phyloP scores from a whole-genome alignment of 2,797 vertebrate species.

The Anguilla anguilla region DNA sequence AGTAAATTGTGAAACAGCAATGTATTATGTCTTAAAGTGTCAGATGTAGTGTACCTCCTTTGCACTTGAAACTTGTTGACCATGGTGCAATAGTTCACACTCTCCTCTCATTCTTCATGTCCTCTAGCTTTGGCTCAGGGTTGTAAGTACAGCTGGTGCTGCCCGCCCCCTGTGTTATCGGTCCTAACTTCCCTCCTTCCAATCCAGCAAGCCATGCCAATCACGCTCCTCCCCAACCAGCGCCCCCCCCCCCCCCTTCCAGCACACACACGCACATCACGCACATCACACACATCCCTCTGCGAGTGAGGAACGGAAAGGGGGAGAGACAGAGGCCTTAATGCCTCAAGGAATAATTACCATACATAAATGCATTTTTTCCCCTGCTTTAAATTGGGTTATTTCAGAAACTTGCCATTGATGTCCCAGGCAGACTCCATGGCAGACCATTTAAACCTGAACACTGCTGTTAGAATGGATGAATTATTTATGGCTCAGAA shows the following conservation, averaged over 20 bases:
- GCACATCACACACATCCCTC: background rate
- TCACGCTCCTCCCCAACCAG: constrained; percentile 44
- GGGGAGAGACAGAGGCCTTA: constrained; percentile 21
- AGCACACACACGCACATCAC: constrained; percentile 29
- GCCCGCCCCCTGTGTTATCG: constrained; percentile 48
- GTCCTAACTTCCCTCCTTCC: constrained; percentile 12
- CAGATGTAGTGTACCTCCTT: background rate
- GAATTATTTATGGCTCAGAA: constrained; percentile 67
- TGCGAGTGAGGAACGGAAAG: background rate
- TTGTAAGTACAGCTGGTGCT: constrained; percentile 30
- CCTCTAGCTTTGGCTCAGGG: constrained; percentile 21
- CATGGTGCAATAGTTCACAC: background rate
- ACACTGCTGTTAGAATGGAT: constrained; percentile 64
- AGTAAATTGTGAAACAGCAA: background rate
- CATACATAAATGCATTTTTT: constrained; percentile 50
- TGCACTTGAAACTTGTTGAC: background rate
- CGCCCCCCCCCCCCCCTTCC: constrained; percentile 40
- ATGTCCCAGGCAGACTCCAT: constrained; percentile 56
- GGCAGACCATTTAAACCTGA: constrained; percentile 58
- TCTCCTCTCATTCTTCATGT: constrained; percentile 13
- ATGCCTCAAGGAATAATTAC: constrained; percentile 54
- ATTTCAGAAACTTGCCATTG: constrained; percentile 54
- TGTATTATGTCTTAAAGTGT: background rate
- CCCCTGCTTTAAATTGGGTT: constrained; percentile 50
- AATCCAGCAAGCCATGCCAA: constrained; percentile 22